Conservation (phyloP, 2,888 invertebrate genomes). For the Flexamia atlantica region DNA sequence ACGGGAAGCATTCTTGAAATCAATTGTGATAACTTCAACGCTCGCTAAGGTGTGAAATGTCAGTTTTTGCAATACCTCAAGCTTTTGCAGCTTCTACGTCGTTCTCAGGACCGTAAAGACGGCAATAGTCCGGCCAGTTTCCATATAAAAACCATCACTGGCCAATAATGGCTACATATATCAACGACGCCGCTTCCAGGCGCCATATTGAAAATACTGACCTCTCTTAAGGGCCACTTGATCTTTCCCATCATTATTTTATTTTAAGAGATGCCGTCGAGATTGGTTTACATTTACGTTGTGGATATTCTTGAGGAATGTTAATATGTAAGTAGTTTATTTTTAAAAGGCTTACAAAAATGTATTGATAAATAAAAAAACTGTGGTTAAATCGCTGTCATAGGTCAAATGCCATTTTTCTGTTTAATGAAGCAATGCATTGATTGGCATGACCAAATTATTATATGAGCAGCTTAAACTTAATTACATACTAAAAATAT, state of each 20-base stretch:
- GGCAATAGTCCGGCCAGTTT: slow-evolving; percentile 32
- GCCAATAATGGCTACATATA: slow-evolving; percentile 38
- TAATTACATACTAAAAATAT: no score
- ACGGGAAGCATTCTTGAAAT: no score
- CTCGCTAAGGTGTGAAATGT: background rate
- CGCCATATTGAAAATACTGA: slow-evolving; percentile 36
- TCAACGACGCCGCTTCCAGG: slow-evolving; percentile 14
- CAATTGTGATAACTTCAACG: no score
- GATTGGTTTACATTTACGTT: background rate
- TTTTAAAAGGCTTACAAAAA: no score
- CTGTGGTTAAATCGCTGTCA: no score
- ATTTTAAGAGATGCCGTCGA: background rate
- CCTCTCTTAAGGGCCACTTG: background rate
- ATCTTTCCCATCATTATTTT: background rate
- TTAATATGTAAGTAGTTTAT: no score
- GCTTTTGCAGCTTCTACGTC: background rate
- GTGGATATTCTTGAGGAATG: background rate
- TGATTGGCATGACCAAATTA: no score
- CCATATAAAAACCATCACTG: slow-evolving; percentile 32
- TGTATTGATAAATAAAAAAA: no score
- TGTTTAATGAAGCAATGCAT: no score
- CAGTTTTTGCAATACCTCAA: background rate
- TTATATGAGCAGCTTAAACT: no score
- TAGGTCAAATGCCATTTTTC: no score
- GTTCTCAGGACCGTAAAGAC: background rate